Evolutionary conservation across 2,888 invertebrate genomes (phyloP), one percentile per base, ranked within the genome.

Genomic region (Leptinotarsa juncta): DNA sequence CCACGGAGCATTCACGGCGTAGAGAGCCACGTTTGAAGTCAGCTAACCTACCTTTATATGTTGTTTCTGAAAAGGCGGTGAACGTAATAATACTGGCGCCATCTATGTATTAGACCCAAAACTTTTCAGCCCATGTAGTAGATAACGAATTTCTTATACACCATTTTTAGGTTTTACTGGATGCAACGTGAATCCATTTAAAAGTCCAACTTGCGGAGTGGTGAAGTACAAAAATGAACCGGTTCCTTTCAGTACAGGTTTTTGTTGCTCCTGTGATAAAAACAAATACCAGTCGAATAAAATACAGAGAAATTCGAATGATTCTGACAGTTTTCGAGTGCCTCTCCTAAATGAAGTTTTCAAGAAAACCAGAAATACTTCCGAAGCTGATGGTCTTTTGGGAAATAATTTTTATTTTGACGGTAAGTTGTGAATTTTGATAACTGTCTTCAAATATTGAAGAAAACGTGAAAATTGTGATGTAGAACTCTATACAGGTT

Each of bases 231-330:
- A 86, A 18, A 88, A 87, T 16, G 82, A 86, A 71, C 81, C 84
- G 2, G 83, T 90, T n/a, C 88, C 89, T 0, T 79, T 76, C 73
- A 90, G 89, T 79, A 85, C 88, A 71, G 90, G 90, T n/a, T 90
- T 89, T 82, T 90, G 90, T 81, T 90, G 90, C 80, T 88, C 89
- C 42, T 90, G 90, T 80, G 86, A 88, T n/a, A 70, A 70, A 16
- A 75, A 65, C 42, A 76, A 75, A 69, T 73, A 57, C 66, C 50
- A 49, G 14, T 20, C 10, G 7, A 32, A 16, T 23, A 69, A 48
- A 42, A 48, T 57, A 20, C 42, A 23, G 49, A 69, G 57, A 23
- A 69, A 18, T 16, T 42, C 14, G 0, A 55, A 60, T 69, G 12
- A 7, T 60, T 49, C 69, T 16, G 48, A 26, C 0, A 7, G 49